Evolutionary conservation across 2,797 vertebrate genomes (phyloP).

Genomic region (Gymnopithys bicolor): DNA sequence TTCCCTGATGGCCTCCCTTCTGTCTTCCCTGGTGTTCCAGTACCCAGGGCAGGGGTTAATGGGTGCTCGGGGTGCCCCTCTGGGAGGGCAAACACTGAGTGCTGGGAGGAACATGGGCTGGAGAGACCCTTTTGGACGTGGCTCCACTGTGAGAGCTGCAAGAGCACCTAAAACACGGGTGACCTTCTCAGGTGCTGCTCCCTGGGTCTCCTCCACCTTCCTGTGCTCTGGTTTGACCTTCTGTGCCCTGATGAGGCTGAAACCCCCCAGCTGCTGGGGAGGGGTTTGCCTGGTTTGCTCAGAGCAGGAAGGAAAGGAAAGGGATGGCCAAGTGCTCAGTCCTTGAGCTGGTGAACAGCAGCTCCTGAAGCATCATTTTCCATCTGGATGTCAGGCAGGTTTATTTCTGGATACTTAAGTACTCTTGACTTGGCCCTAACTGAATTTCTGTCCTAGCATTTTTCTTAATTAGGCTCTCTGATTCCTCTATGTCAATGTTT

Average conservation of each 20-base stretch:
- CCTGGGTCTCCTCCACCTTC: not conserved
- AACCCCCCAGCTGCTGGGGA: not conserved
- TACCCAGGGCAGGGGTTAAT: not conserved
- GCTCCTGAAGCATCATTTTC: not conserved
- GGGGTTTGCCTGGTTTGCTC: not conserved
- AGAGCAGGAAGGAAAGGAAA: not conserved
- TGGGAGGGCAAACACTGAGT: no score
- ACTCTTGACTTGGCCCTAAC: not conserved
- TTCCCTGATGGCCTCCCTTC: not conserved
- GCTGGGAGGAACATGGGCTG: not conserved
- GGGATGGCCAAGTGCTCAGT: not conserved
- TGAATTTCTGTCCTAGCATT: conserved; percentile 23
- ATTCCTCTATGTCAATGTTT: not conserved
- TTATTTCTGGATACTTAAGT: not conserved
- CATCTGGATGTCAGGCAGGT: not conserved
- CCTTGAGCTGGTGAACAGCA: not conserved
- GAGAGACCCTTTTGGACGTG: not conserved
- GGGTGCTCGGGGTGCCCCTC: not conserved
- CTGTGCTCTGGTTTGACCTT: not conserved
- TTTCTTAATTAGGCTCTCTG: conserved; percentile 38
- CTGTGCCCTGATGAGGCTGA: not conserved
- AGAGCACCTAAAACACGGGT: not conserved
- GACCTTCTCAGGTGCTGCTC: not conserved
- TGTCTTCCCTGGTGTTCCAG: not conserved
- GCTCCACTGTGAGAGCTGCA: not conserved